A percentile compares a stretch with the other conserved stretches of the same genome.
Evolutionary conservation across 2,113 vertebrate species (phyloP).

Genomic region (Anthoscopus minutus): DNA sequence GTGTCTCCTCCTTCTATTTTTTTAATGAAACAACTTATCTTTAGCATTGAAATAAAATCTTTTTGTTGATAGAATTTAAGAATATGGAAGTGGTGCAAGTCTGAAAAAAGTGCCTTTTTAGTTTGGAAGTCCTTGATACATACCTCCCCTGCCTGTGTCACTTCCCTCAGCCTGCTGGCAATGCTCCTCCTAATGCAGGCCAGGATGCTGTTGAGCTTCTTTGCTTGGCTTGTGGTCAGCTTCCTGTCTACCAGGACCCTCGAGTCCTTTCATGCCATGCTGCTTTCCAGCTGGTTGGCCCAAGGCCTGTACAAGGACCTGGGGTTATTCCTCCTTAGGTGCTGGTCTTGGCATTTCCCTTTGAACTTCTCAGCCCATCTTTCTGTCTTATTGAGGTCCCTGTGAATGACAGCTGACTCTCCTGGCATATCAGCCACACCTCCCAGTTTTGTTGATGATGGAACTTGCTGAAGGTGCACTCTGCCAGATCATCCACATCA

Average conservation of each 20-base stretch:
- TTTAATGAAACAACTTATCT: neutral
- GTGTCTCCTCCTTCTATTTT: neutral
- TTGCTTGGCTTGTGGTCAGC: neutral
- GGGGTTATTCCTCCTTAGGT: neutral
- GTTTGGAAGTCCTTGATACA: neutral
- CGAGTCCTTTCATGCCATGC: neutral
- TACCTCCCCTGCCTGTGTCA: neutral
- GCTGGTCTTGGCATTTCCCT: neutral
- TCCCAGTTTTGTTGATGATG: neutral
- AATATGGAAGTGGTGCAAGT: neutral
- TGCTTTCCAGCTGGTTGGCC: neutral
- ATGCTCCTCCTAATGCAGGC: neutral
- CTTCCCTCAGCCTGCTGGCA: neutral
- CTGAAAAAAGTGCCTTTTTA: neutral
- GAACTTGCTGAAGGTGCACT: neutral
- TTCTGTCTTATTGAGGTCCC: neutral
- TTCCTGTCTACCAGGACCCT: neutral
- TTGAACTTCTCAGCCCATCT: neutral
- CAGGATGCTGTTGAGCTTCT: neutral
- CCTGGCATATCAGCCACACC: neutral
- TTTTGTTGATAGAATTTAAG: neutral
- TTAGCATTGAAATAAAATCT: neutral
- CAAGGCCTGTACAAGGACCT: fast-evolving
- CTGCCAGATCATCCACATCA: neutral
- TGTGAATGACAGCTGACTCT: neutral